Base-by-base conservation (phyloP, 1,140 invertebrate genomes). In the Procambarus clarkii region DNA sequence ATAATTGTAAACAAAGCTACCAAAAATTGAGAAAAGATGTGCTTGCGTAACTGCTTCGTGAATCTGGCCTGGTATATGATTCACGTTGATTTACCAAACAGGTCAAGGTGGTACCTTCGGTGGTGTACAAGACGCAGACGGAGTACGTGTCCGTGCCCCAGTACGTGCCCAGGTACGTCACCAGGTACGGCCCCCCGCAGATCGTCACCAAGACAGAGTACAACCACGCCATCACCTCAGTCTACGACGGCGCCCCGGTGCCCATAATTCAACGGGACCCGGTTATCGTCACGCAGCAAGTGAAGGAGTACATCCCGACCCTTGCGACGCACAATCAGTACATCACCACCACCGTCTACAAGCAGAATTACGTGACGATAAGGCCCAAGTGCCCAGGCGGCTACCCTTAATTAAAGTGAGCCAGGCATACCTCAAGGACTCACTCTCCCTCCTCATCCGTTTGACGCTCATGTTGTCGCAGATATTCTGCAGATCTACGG, bases 291-390 rank as follows among this genome's bases (percentile, higher is more conserved):
- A 82, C 88, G 4, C 85, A 79, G 71, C 85, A 87, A 54, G 24
- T 87, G 48, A 87, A 79, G 76, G 86, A 87, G 54, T 60, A 77
- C 48, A 24, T 87, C 2, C 81, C 81, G 3, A 84, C 81, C 0
- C 8, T 84, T 46, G 58, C 24, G 54, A 86, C 71, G 7, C 58
- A 86, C 24, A 44, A 82, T 2, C 50, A 87, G 48, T 21, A 48
- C 21, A 24, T 84, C 69, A 85, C 81, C 34, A 58, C 64, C 21
- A 90, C 88, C 9, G 71, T 90, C 54, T 60, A 46, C 71, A 44
- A 46, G 8, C 77, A 83, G 8, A 77, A 84, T 11, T 84, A 84
- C 71, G 24, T 84, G 15, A 90, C 88, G 2, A 21, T 89, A 15
- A 3, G 18, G n/a, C 58, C 87, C 0, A 21, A 74, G 21, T 89